Evolutionary conservation across 2,113 vertebrate genomes (phyloP).

Genomic region (Calidris pugnax): DNA sequence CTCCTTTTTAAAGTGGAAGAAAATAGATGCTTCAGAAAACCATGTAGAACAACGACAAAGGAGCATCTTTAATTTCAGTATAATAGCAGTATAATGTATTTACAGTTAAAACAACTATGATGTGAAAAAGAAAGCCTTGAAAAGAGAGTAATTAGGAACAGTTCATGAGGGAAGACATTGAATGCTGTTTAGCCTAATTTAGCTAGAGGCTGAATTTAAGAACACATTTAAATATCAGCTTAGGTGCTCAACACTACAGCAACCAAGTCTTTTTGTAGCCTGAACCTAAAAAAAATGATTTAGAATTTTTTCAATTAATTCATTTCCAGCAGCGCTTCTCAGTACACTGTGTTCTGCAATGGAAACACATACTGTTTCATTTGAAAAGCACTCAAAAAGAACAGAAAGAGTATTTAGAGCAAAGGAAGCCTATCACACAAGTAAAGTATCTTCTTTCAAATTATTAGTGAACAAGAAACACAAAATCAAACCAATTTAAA

Average conservation of each 20-base stretch:
- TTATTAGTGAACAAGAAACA: constrained; percentile 2
- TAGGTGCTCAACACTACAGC: neutral
- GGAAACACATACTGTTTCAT: neutral
- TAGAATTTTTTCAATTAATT: constrained; percentile 8
- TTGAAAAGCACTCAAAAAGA: neutral
- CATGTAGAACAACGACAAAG: neutral
- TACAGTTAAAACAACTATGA: neutral
- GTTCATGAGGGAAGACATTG: neutral
- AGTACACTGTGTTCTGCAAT: constrained; percentile 22
- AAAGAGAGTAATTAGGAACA: neutral
- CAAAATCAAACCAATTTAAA: neutral
- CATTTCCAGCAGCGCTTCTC: constrained; percentile 5
- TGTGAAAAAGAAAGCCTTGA: neutral
- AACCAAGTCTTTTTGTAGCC: neutral
- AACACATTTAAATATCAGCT: neutral
- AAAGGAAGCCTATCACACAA: neutral
- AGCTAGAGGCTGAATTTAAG: neutral
- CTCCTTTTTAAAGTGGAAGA: neutral
- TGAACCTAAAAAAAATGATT: neutral
- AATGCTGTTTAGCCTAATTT: neutral
- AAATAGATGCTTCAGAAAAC: neutral
- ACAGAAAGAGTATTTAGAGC: neutral
- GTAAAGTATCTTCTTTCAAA: neutral
- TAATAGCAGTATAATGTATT: neutral
- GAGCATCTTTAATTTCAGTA: neutral